These are phyloP conservation scores for Eristalinus sepulchralis DNA, from an alignment of 2,888 invertebrate species.

Conservation along the genomic window DNA sequence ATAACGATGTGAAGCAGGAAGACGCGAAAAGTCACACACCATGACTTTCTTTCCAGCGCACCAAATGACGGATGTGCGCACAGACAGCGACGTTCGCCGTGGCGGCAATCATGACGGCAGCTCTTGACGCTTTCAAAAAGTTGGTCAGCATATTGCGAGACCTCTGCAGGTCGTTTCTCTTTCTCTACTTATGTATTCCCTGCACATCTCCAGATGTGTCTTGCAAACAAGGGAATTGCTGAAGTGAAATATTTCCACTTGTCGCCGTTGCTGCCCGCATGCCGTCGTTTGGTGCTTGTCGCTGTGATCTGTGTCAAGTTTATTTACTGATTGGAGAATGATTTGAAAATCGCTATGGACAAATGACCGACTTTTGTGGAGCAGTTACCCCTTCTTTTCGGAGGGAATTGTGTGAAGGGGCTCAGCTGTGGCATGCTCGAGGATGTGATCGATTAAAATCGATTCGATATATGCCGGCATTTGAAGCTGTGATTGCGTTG, in stretches of 20 bases:
- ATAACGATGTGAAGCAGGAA: conserved; percentile 49
- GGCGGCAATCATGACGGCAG: neutral
- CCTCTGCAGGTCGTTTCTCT: conserved; percentile 5
- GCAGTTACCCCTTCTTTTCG: neutral
- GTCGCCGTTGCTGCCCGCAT: conserved; percentile 1
- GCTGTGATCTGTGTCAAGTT: conserved; percentile 60
- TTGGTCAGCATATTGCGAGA: conserved; percentile 5
- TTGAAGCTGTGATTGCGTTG: no score
- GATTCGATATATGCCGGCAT: neutral
- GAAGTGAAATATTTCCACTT: conserved; percentile 41
- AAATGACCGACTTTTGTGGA: neutral
- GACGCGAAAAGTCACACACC: conserved; percentile 42
- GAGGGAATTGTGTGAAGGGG: neutral
- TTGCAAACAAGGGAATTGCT: conserved; percentile 6
- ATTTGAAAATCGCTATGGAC: conserved; percentile 18
- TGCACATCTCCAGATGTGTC: conserved; percentile 3
- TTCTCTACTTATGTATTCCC: conserved; percentile 56
- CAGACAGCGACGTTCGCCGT: neutral
- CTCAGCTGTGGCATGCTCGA: neutral
- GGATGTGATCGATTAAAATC: neutral
- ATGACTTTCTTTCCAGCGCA: conserved; percentile 54
- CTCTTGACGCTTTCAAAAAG: conserved; percentile 36
- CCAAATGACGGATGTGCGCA: neutral
- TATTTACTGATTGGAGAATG: conserved; percentile 40
- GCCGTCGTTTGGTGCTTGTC: neutral